These are phyloP conservation scores for Pituophis catenifer DNA, from an alignment of 2,113 vertebrate species.

Conservation along the genomic window DNA sequence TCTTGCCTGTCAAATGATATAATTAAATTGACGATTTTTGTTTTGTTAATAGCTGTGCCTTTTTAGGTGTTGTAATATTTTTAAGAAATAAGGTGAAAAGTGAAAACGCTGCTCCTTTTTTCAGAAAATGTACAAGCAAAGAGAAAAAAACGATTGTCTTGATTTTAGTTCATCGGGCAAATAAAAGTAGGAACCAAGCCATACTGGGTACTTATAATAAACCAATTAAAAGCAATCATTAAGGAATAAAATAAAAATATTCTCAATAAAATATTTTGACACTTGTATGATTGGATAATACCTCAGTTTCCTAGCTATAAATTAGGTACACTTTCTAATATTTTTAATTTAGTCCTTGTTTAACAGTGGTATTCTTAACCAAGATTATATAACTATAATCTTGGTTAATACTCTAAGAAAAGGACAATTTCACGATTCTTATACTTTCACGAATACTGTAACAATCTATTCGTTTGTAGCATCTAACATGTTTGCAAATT, in stretches of 20 bases:
- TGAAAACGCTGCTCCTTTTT: not conserved
- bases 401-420: not conserved
- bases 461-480: not conserved
- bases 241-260: not conserved
- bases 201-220: not conserved
- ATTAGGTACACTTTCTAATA: too few species aligned
- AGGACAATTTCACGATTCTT: not conserved
- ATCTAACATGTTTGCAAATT: not conserved
- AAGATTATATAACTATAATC: not conserved
- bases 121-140: not conserved
- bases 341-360: too few species aligned
- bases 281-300: not conserved
- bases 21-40: not conserved
- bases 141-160: not conserved
- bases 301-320: not conserved
- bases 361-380: too few species aligned
- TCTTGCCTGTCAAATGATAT: not conserved
- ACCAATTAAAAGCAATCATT: not conserved
- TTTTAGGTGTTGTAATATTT: not conserved
- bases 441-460: not conserved
- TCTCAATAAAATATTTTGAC: not conserved
- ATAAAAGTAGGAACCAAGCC: not conserved
- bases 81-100: not conserved
- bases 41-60: not conserved
- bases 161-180: not conserved